Evolutionary conservation across 2,888 invertebrate genomes (phyloP).

Genomic region (Athrips mouffetella): DNA sequence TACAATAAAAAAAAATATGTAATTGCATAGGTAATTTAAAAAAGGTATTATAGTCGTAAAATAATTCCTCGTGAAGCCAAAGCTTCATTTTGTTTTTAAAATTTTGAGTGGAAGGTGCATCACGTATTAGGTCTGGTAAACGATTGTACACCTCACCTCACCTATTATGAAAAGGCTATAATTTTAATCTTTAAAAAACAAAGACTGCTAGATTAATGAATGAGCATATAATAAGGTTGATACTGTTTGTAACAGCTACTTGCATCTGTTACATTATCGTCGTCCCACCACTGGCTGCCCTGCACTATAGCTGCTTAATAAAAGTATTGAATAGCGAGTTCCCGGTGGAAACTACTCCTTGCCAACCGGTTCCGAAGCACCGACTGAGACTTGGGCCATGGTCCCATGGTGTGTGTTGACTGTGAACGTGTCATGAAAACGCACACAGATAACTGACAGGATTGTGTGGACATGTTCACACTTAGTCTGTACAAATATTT

Average conservation of each 20-base stretch:
- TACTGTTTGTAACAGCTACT: not conserved
- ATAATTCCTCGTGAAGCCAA: too few relatives aligned
- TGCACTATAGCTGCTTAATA: conserved; percentile 52
- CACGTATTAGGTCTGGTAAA: too few relatives aligned
- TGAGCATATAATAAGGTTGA: not conserved
- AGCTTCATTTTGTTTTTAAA: too few relatives aligned
- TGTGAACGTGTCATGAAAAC: conserved; percentile 10
- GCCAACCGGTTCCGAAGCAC: conserved; percentile 59
- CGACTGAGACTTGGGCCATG: conserved; percentile 41
- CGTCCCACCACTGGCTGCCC: not conserved
- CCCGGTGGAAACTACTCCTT: conserved; percentile 52
- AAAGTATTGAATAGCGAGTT: conserved; percentile 40
- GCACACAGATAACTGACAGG: not conserved
- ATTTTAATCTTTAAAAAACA: not conserved
- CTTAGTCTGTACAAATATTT: not conserved
- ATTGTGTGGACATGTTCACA: not conserved
- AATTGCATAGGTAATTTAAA: too few relatives aligned
- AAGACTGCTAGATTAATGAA: not conserved
- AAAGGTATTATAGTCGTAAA: too few relatives aligned
- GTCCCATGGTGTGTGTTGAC: conserved; percentile 24
- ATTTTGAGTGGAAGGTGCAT: too few relatives aligned
- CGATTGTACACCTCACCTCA: too few relatives aligned
- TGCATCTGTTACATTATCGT: not conserved
- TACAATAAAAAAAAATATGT: too few relatives aligned
- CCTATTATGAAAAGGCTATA: too few relatives aligned